Base-by-base conservation (phyloP, 1,140 invertebrate species). In the Magallana ariakensis region DNA sequence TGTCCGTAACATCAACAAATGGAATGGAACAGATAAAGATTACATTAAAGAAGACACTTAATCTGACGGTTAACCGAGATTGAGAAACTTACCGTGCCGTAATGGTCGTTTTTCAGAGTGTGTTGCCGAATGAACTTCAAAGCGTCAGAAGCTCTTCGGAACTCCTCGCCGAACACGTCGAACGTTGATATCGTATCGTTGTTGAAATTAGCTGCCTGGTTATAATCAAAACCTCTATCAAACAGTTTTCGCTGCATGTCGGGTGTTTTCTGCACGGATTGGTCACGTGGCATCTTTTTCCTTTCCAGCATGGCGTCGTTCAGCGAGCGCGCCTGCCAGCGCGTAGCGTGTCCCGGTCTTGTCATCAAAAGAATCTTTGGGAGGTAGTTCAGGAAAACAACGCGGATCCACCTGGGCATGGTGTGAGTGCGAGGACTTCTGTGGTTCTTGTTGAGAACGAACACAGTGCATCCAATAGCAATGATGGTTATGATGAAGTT, bases 401-500 rank as follows among this genome's bases (percentile, higher is more conserved):
- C 84, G 8, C 94, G 90, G 8, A 95, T 90, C 94, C 94, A 95
- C 54, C 91, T 75, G 19, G 94, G 93, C 95, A 95, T 95, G 16
- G 88, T 94, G 92, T 97, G 96, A 10, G 97, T 97, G 57, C 96
- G 95, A 4, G 99, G 99, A n/a, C 98, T 98, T 93, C 99, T 96
- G 95, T 99, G 99, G 94, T 99, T 99, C 97, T 98, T 99, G 94
- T 99, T 99, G 93, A 99, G 99, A 92, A 99, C 99, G 92, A 99
- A 97, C 53, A 99, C 99, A 0, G 99, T 99, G 7, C 99, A 97
- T 85, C 99, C 95, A 95, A 99, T 99, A 96, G 98, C 99, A 89
- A 99, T 97, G 26, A 99, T 99, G 95, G 99, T 99, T 98, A 99
- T 99, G 87, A 99, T 99, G 95, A 99, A 99, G 56, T 99, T 99